Conservation (phyloP, 1,140 invertebrate genomes). For the Nasonia vitripennis region DNA sequence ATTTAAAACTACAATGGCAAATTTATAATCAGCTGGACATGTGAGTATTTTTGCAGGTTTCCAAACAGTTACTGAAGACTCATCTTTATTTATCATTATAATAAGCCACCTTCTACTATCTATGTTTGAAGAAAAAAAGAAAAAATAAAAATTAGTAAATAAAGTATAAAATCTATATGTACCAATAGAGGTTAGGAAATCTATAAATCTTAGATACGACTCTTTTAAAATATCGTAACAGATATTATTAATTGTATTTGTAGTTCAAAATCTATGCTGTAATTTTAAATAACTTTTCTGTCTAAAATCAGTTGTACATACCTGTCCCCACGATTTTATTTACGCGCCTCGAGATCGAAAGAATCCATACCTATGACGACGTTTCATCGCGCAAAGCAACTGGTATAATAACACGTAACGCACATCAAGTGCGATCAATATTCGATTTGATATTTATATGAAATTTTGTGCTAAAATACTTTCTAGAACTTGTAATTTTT, state of each 20-base stretch:
- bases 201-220: background rate
- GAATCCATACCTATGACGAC: too few species aligned
- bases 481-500: too few species aligned
- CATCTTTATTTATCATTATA: slow-evolving; percentile 31
- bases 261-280: too few species aligned
- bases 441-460: too few species aligned
- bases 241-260: background rate
- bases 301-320: too few species aligned
- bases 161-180: background rate
- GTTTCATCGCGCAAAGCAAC: too few species aligned
- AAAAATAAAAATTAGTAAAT: background rate
- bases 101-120: background rate
- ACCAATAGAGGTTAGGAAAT: background rate
- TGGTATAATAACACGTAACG: too few species aligned
- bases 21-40: slow-evolving; percentile 55
- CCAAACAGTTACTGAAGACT: slow-evolving; percentile 55
- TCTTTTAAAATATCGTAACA: background rate
- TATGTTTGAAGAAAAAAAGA: background rate
- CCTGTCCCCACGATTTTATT: too few species aligned
- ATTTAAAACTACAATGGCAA: slow-evolving; percentile 76
- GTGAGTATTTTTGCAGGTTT: slow-evolving; percentile 58
- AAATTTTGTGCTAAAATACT: too few species aligned
- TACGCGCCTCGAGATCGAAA: too few species aligned
- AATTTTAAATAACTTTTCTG: too few species aligned
- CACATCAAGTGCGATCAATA: too few species aligned